Conservation (phyloP, 2,797 vertebrate species). For the Sciurus vulgaris region DNA sequence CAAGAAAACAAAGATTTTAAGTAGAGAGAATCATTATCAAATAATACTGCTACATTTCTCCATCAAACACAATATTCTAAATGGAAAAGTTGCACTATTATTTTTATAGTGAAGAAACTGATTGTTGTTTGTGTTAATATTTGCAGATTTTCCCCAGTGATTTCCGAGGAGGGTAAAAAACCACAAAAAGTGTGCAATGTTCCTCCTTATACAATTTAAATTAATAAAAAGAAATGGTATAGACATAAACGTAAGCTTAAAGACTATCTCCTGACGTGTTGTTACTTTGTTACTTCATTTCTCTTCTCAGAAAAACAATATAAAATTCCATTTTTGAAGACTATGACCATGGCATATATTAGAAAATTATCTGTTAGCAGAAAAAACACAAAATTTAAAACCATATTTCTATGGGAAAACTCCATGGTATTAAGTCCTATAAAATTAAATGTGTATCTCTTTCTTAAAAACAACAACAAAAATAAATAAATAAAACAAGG, state of each 20-base stretch:
- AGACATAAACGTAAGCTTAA: not conserved
- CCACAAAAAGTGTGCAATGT: not conserved
- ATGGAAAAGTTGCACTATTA: not conserved
- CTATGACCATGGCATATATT: not conserved
- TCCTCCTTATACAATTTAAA: not conserved
- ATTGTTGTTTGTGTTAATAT: not conserved
- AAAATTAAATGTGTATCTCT: not conserved
- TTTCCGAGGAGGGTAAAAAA: not conserved
- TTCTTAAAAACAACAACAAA: not conserved
- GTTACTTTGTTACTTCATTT: not conserved
- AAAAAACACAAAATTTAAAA: not conserved
- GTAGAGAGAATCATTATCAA: not conserved
- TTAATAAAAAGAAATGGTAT: not conserved
- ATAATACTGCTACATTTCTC: not conserved
- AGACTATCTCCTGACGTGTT: not conserved
- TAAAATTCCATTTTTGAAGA: not conserved
- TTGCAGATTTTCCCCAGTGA: not conserved
- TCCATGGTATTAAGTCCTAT: not conserved
- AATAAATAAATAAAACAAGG: too few relatives aligned
- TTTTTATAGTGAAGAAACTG: not conserved
- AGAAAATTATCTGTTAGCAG: not conserved
- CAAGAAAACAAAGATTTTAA: not conserved
- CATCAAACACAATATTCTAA: not conserved
- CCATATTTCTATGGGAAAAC: not conserved
- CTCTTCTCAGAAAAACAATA: not conserved